These are phyloP conservation scores for Platycnemis pennipes DNA, from an alignment of 2,888 invertebrate species.

Conservation along the genomic window DNA sequence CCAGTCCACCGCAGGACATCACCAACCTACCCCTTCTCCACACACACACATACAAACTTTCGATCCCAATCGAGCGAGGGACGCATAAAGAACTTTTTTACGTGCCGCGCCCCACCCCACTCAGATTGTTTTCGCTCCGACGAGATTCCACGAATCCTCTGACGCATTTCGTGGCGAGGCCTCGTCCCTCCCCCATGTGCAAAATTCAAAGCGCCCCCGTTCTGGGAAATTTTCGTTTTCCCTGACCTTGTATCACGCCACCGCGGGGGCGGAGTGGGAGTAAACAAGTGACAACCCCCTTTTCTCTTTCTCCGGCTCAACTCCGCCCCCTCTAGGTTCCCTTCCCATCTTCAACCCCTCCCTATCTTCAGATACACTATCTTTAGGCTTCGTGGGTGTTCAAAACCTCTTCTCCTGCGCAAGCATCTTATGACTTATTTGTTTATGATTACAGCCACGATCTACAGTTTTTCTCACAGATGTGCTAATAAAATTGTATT, in stretches of 20 bases:
- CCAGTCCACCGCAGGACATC: background rate
- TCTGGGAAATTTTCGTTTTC: conserved; percentile 40
- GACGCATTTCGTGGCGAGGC: conserved; percentile 58
- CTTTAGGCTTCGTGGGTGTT: no score
- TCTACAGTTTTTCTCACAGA: no score
- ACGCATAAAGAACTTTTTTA: background rate
- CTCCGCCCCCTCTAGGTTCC: background rate
- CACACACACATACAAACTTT: background rate
- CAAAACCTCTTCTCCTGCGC: no score
- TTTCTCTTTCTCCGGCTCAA: background rate
- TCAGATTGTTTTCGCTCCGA: conserved; percentile 29
- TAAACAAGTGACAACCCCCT: conserved; percentile 48
- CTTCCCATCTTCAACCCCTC: background rate
- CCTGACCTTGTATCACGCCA: conserved; percentile 58
- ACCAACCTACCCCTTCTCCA: background rate
- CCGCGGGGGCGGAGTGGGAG: conserved; percentile 16
- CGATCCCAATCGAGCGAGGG: conserved; percentile 49
- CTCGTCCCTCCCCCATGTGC: background rate
- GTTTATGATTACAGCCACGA: no score
- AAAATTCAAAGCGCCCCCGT: conserved; percentile 53
- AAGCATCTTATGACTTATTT: no score
- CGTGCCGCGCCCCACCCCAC: conserved; percentile 4
- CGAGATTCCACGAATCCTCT: conserved; percentile 57
- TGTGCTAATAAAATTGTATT: no score
- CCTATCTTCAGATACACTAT: background rate